Evolutionary conservation across 2,797 vertebrate species (phyloP), one percentile per base, ranked within the genome.

Genomic region (Apodemus agrarius): DNA sequence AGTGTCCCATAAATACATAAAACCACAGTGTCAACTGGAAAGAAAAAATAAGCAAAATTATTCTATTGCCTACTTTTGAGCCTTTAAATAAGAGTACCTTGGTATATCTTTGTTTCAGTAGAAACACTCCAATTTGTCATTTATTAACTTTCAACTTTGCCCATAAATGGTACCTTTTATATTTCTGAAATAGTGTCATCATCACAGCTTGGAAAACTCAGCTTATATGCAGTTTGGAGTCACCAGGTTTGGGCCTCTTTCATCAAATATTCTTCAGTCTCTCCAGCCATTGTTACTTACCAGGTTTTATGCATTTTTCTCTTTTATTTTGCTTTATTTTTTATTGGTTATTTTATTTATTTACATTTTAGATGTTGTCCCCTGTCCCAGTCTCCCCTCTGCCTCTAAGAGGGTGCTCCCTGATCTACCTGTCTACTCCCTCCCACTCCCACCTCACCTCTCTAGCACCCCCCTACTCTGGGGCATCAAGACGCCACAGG

Each of bases 111-210:
- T 69, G 16, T 76, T 69, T 54, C 63, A 49, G 26, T 67, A 34
- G 34, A n/a, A 85, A 80, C 91, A 52, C 67, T 91, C 21, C 34
- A 91, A 22, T 80, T 94, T 83, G 79, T 29, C 31, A 93, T 76
- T 84, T 91, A 83, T 11, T 90, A 24, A 89, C 81, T 93, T 95
- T 76, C 11, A 72, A 61, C 3, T 8, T 43, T 29, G 93, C 10
- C 54, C 94, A 6, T 13, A 96, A 94, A 84, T 85, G 37, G 22
- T 43, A 96, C 89, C 78, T 16, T 74, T 46, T 7, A 94, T 54
- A 90, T 52, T 93, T 69, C 57, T 85, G 7, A 92, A 96, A 95
- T 12, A 69, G 6, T 31, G 31, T n/a, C 34, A 69, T 17, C 67
- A n/a, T n/a, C 6, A 79, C 89, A 90, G 24, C 52, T 95, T 82